Evolutionary conservation across 2,113 vertebrate species (phyloP).

Genomic region (Suncus etruscus): DNA sequence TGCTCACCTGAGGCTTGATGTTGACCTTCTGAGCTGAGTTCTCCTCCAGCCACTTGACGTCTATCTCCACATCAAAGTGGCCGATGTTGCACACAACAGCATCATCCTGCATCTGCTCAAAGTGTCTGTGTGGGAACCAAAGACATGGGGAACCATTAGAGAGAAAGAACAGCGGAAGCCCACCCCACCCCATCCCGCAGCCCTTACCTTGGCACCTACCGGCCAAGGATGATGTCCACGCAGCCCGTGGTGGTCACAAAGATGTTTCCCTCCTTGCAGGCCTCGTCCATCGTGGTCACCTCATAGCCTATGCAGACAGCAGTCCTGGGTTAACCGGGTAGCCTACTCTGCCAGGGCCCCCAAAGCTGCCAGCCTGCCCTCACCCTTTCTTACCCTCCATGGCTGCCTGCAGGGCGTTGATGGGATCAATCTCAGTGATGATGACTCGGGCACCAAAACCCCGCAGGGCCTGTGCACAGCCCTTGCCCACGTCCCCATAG

Average conservation of each 20-base stretch:
- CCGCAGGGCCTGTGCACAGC: constrained; percentile 96
- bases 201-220: constrained; percentile 84
- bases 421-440: constrained; percentile 97
- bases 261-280: constrained; percentile 96
- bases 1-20: constrained; percentile 95
- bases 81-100: constrained; percentile 98
- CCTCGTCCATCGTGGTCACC: constrained; percentile 99
- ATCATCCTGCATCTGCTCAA: constrained; percentile 98
- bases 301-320: constrained; percentile 91
- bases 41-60: constrained; percentile 95
- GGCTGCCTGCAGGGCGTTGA: constrained; percentile 97
- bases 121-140: constrained; percentile 89
- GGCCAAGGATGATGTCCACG: constrained; percentile 94
- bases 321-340: neutral
- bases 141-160: neutral
- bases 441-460: constrained; percentile 97
- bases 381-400: constrained; percentile 93
- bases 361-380: neutral
- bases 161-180: neutral
- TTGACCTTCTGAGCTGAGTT: constrained; percentile 93
- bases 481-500: constrained; percentile 97
- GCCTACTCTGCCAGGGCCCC: constrained; percentile 32
- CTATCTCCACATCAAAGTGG: constrained; percentile 98
- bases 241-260: constrained; percentile 99
- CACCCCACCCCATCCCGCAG: neutral